Base-by-base conservation (phyloP, 2,888 invertebrate genomes). In the Lasioglossum lativentre region DNA sequence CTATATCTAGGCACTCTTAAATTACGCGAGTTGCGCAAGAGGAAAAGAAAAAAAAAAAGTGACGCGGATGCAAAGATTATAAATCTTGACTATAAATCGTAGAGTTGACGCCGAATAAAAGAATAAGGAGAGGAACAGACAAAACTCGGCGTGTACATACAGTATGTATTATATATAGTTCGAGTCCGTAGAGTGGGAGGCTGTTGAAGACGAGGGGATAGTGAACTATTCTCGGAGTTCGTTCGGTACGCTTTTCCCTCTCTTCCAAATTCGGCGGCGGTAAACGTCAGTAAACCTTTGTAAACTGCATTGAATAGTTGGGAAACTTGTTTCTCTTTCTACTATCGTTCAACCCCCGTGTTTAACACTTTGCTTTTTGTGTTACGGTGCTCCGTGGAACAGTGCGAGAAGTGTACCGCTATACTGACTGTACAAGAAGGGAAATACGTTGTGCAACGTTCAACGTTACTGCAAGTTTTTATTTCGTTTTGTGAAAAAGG, bases 211-310 rank as follows among this genome's bases (percentile, higher is more conserved):
- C 79, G 89, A 76, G 82, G 84, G 80, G 80, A 82, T 74, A 70
- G 80, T 80, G 76, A 81, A 94, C 95, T 95, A 95, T 95, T 95
- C 95, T 95, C 93, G 95, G 95, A 94, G 93, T 90, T 90, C 77
- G 87, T 88, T 80, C 88, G 85, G 71, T 76, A 80, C 73, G 76
- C 52, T 78, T 83, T 78, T 81, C 87, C 75, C 86, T 83, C 88
- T 88, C 84, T 83, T 76, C 85, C 87, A 79, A 82, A 82, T 88
- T 85, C 86, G 86, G 88, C 83, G 82, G 83, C 88, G 71, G 85
- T 84, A 88, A 90, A 91, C 90, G 89, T 90, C 90, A 91, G 90
- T 91, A 90, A 89, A 90, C 86, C 86, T 74, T 80, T 80, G 87
- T 78, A 85, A 90, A 87, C 72, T 89, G 83, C 83, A 75, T 77